phyloP scores from a whole-genome alignment of 1,140 invertebrate genomes.

The Aphaenogaster ashmeadi region DNA sequence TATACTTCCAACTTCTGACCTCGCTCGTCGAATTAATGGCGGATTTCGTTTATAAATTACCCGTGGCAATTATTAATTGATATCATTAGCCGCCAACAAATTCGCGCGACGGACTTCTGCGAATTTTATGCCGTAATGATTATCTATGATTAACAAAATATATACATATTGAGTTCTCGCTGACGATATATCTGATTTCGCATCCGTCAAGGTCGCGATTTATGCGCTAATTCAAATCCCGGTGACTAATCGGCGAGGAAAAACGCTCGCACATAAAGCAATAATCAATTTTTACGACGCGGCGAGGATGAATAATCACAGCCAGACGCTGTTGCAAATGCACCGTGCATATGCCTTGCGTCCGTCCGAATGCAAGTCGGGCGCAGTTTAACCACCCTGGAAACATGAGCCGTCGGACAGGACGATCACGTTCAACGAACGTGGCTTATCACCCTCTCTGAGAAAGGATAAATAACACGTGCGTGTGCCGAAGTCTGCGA shows the following conservation, averaged over 20 bases:
- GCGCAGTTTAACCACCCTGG: constrained; percentile 24
- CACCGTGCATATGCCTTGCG: neutral
- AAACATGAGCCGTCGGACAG: constrained; percentile 32
- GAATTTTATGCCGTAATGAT: neutral
- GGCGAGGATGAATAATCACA: constrained; percentile 39
- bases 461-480: constrained; percentile 60
- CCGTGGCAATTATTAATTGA: neutral
- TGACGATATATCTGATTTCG: constrained; percentile 16
- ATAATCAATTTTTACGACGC: constrained; percentile 48
- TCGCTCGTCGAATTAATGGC: neutral
- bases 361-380: neutral
- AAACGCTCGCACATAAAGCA: constrained; percentile 18
- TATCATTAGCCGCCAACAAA: neutral
- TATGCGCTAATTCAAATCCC: neutral
- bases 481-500: constrained; percentile 8
- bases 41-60: neutral
- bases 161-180: neutral
- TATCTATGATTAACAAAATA: neutral
- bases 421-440: constrained; percentile 69
- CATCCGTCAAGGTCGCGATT: constrained; percentile 3
- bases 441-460: constrained; percentile 69
- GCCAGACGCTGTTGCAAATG: constrained; percentile 17
- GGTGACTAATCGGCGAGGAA: constrained; percentile 43
- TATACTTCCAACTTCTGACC: neutral
- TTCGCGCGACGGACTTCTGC: neutral